These are phyloP conservation scores for Melanotaenia nigrans DNA, from an alignment of 2,797 vertebrate species.

Conservation along the genomic window DNA sequence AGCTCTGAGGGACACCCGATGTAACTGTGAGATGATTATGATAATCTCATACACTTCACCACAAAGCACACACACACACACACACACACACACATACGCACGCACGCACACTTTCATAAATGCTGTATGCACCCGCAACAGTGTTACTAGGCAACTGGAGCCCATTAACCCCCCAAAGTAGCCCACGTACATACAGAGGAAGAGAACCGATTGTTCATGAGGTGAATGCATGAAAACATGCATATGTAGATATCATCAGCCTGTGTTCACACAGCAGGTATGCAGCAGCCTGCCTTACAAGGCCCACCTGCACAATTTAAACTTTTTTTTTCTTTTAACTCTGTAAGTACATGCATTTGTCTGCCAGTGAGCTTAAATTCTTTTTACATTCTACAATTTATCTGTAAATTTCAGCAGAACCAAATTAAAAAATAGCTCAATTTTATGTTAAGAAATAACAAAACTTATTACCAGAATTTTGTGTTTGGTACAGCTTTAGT, in stretches of 20 bases:
- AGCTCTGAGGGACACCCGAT: slow-evolving; percentile 69
- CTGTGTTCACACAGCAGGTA: slow-evolving; percentile 18
- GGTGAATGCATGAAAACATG: slow-evolving; percentile 39
- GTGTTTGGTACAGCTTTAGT: neutral
- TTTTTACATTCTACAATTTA: neutral
- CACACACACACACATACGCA: slow-evolving; percentile 32
- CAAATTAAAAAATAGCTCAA: neutral
- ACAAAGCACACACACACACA: slow-evolving; percentile 32
- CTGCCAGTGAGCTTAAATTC: neutral
- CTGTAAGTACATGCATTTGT: neutral
- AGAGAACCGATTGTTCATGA: slow-evolving; percentile 33
- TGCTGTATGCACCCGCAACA: slow-evolving; percentile 70
- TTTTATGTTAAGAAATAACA: neutral
- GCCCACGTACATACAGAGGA: slow-evolving; percentile 34
- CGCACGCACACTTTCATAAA: slow-evolving; percentile 51
- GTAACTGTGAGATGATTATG: slow-evolving; percentile 80
- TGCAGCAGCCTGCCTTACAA: neutral
- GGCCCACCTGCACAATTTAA: neutral
- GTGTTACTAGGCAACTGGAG: slow-evolving; percentile 81
- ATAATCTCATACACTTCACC: slow-evolving; percentile 72
- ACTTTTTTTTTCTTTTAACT: neutral
- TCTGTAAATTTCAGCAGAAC: neutral
- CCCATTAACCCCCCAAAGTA: slow-evolving; percentile 66
- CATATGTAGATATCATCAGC: slow-evolving; percentile 43
- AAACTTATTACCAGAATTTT: neutral